Evolutionary conservation across 1,140 invertebrate genomes (phyloP).

Genomic region (Stegodyphus mimosarum): DNA sequence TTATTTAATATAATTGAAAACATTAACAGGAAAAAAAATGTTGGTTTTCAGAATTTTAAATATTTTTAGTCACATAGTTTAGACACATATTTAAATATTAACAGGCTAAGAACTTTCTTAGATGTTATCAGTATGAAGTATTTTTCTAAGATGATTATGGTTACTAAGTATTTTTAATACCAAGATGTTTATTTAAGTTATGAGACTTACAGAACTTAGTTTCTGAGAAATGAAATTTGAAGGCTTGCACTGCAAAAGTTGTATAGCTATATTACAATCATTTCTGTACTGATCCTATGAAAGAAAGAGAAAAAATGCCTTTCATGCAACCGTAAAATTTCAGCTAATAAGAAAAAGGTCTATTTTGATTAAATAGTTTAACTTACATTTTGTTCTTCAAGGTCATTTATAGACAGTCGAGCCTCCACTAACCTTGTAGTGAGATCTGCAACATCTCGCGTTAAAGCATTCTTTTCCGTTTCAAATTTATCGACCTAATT

Average conservation of each 20-base stretch:
- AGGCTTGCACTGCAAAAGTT: slow-evolving; percentile 93
- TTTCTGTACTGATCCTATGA: slow-evolving; percentile 91
- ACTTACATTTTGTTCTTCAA: slow-evolving; percentile 93
- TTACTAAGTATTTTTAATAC: too few relatives aligned
- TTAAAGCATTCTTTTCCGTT: slow-evolving; percentile 87
- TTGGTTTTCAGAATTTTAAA: too few relatives aligned
- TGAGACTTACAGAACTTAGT: slow-evolving; percentile 84
- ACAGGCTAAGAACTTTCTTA: too few relatives aligned
- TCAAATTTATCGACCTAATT: slow-evolving; percentile 83
- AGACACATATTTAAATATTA: too few relatives aligned
- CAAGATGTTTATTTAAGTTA: too few relatives aligned
- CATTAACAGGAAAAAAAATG: too few relatives aligned
- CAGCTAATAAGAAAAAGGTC: neutral
- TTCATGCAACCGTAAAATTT: neutral
- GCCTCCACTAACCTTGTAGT: slow-evolving; percentile 89
- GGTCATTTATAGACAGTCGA: slow-evolving; percentile 84
- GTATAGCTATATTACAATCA: slow-evolving; percentile 93
- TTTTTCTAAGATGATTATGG: too few relatives aligned
- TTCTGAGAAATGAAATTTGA: slow-evolving; percentile 94
- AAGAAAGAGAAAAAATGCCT: neutral
- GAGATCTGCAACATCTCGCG: slow-evolving; percentile 86
- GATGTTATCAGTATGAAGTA: too few relatives aligned
- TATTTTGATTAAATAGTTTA: neutral
- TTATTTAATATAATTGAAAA: too few relatives aligned
- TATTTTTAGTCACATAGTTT: too few relatives aligned